Evolutionary conservation across 2,797 vertebrate genomes (phyloP).

Genomic region (Xiphophorus birchmanni): DNA sequence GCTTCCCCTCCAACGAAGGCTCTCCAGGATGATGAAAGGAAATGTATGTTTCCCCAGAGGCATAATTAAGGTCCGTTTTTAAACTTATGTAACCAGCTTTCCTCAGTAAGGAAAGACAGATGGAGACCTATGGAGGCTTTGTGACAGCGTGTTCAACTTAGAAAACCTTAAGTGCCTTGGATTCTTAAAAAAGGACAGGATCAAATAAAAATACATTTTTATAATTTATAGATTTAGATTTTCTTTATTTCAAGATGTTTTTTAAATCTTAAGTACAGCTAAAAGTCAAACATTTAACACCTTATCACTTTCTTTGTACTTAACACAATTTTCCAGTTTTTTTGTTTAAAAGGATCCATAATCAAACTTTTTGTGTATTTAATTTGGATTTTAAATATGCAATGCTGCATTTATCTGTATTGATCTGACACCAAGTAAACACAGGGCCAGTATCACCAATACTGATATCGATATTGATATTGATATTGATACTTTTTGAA

Average conservation of each 20-base stretch:
- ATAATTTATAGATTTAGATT: not conserved
- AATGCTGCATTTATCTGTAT: not conserved
- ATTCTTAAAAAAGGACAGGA: not conserved
- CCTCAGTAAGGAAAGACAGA: not conserved
- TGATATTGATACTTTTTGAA: no score
- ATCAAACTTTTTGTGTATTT: not conserved
- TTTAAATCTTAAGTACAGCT: not conserved
- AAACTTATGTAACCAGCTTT: constrained; percentile 19
- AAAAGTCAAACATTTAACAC: not conserved
- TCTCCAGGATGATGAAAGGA: constrained; percentile 21
- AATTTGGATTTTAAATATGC: not conserved
- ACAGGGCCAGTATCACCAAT: no score
- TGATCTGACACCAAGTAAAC: no score
- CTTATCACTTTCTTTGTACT: not conserved
- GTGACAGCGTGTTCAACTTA: not conserved
- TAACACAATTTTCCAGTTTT: not conserved
- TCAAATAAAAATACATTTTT: not conserved
- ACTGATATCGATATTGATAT: no score
- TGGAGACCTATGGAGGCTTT: not conserved
- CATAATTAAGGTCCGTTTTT: constrained; percentile 46
- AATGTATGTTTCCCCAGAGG: constrained; percentile 39
- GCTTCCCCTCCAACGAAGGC: constrained; percentile 22
- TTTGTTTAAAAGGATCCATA: not conserved
- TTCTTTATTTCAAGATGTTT: not conserved
- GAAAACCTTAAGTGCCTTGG: not conserved